Evolutionary conservation across 1,140 invertebrate genomes (phyloP).

Genomic region (Papilio helenus): DNA sequence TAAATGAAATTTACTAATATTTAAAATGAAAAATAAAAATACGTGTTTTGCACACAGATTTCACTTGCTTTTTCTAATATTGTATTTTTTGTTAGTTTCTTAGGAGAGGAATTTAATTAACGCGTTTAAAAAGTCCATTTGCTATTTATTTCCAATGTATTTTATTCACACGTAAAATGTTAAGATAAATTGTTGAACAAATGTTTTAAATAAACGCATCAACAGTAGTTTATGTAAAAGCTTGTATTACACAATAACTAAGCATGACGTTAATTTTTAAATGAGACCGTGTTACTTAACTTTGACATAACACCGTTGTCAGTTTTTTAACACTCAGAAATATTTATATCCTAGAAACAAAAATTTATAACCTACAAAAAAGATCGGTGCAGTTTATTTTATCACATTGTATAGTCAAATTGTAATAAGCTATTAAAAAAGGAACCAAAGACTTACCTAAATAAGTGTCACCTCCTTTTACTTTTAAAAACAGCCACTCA

Average conservation of each 20-base stretch:
- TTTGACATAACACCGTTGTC: slow-evolving; percentile 37
- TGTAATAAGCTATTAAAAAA: slow-evolving; percentile 17
- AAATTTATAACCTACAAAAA: background rate
- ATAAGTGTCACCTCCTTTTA: slow-evolving; percentile 65
- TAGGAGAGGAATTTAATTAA: no score
- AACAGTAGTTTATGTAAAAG: slow-evolving; percentile 36
- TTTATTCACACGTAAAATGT: no score
- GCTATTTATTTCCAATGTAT: no score
- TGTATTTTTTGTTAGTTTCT: no score
- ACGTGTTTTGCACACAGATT: no score
- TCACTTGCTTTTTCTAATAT: no score
- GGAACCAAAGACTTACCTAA: slow-evolving; percentile 58
- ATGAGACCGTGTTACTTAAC: slow-evolving; percentile 39
- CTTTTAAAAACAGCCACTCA: slow-evolving; percentile 54
- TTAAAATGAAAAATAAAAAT: no score
- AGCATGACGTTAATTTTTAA: slow-evolving; percentile 41
- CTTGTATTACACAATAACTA: slow-evolving; percentile 37
- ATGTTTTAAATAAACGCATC: slow-evolving; percentile 6
- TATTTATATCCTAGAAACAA: background rate
- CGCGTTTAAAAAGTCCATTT: no score
- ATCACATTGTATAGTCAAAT: no score
- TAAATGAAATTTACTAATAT: no score
- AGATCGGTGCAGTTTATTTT: background rate
- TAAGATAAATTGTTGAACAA: background rate
- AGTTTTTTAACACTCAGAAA: slow-evolving; percentile 27